Evolutionary conservation across 2,888 invertebrate species (phyloP).

Genomic region (Macroteleia sp.): DNA sequence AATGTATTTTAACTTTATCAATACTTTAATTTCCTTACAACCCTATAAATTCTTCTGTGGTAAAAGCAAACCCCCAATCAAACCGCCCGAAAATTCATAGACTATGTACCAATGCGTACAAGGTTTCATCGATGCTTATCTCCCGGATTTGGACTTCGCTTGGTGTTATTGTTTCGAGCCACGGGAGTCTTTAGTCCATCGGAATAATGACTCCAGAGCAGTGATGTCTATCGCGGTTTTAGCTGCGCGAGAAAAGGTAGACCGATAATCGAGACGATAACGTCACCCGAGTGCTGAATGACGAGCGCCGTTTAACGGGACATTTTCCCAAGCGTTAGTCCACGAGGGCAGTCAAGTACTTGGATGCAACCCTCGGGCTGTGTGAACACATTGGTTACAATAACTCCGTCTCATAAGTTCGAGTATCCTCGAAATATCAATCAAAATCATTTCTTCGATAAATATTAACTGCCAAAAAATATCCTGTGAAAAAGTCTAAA

Average conservation of each 20-base stretch:
- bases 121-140: constrained; percentile 55
- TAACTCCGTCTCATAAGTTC: constrained; percentile 71
- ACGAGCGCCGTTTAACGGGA: constrained; percentile 52
- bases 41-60: too few relatives aligned
- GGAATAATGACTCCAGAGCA: constrained; percentile 34
- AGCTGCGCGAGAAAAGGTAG: constrained; percentile 45
- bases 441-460: constrained; percentile 21
- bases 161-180: constrained; percentile 53
- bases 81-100: constrained; percentile 1
- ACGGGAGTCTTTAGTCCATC: constrained; percentile 38
- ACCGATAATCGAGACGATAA: constrained; percentile 55
- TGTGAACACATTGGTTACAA: constrained; percentile 79
- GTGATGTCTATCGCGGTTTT: constrained; percentile 57
- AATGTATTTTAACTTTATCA: too few relatives aligned
- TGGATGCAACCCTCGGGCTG: constrained; percentile 70
- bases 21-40: too few relatives aligned
- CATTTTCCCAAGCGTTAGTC: constrained; percentile 75
- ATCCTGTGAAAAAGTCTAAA: constrained; percentile 15
- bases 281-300: constrained; percentile 27
- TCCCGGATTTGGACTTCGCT: constrained; percentile 23
- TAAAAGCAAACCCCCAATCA: constrained; percentile 2
- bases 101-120: constrained; percentile 36
- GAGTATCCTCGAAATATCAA: constrained; percentile 69
- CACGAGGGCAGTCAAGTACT: constrained; percentile 70
- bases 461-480: constrained; percentile 23